phyloP scores from a whole-genome alignment of 2,797 vertebrate species.

The Gephyroberyx darwinii region DNA sequence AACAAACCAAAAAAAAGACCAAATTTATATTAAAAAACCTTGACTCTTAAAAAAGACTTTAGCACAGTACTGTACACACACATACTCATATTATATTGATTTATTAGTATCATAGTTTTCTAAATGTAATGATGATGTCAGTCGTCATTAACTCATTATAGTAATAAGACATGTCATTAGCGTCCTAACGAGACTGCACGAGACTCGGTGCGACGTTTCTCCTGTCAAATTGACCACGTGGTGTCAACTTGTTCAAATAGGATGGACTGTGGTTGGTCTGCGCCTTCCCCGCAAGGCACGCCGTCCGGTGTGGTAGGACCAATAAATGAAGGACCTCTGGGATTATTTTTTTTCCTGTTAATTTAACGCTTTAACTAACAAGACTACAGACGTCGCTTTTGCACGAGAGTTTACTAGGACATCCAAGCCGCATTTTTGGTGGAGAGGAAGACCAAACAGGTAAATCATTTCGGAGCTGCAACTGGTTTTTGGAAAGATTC shows the following conservation, averaged over 20 bases:
- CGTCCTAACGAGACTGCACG: too few relatives aligned
- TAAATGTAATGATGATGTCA: too few relatives aligned
- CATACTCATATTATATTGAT: background rate
- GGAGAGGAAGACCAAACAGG: slow-evolving; percentile 38
- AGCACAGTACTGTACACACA: background rate
- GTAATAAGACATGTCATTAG: too few relatives aligned
- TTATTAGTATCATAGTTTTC: background rate
- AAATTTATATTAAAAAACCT: too few relatives aligned
- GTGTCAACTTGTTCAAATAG: slow-evolving; percentile 50
- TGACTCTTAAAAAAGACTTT: too few relatives aligned
- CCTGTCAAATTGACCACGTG: slow-evolving; percentile 39
- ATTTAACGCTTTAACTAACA: slow-evolving; percentile 25
- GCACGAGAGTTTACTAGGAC: background rate
- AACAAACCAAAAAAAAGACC: too few relatives aligned
- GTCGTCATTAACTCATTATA: too few relatives aligned
- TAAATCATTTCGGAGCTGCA: slow-evolving; percentile 7
- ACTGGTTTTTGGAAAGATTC: too few relatives aligned
- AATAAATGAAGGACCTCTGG: slow-evolving; percentile 18
- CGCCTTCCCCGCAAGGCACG: slow-evolving; percentile 54
- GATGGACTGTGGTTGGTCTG: slow-evolving; percentile 25
- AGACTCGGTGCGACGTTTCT: too few relatives aligned
- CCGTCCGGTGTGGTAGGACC: slow-evolving; percentile 25
- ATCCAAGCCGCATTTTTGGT: background rate
- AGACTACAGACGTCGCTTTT: background rate
- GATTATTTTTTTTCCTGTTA: background rate